A percentile compares a stretch with the other conserved stretches of the same genome.
These are phyloP conservation scores for Athalia cordata DNA, from an alignment of 2,888 invertebrate species.

Conservation along the genomic window DNA sequence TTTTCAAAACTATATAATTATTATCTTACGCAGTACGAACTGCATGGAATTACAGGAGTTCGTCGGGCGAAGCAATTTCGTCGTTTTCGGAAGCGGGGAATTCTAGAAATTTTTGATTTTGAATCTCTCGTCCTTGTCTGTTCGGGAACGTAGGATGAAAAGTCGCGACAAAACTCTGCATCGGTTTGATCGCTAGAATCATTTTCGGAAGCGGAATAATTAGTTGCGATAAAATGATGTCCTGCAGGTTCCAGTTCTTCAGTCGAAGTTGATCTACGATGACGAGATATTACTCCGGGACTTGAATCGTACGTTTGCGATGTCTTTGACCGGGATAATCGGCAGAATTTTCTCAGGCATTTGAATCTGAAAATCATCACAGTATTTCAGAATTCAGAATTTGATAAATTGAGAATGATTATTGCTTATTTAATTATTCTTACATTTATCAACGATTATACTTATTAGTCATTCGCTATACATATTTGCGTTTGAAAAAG, in stretches of 20 bases:
- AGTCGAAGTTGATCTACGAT: not conserved
- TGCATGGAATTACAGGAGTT: no score
- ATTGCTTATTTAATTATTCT: no score
- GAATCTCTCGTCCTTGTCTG: not conserved
- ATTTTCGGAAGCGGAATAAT: not conserved
- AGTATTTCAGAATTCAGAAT: no score
- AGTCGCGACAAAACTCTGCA: not conserved
- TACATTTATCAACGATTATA: no score
- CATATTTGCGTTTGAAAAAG: no score
- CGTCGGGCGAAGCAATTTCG: no score
- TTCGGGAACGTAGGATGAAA: not conserved
- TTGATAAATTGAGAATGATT: no score
- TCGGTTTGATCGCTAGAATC: not conserved
- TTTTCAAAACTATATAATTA: no score
- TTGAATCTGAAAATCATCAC: slow-evolving; percentile 10
- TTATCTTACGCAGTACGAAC: no score
- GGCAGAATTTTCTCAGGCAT: slow-evolving; percentile 9
- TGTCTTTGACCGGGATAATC: not conserved
- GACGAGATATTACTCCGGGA: not conserved
- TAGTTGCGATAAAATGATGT: not conserved
- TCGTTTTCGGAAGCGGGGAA: not conserved
- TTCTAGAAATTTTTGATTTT: not conserved
- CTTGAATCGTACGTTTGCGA: not conserved
- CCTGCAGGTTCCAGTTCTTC: not conserved
- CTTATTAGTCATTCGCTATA: no score